Percentiles rank a stretch among this genome's conserved stretches.
Conservation (phyloP, 2,113 vertebrate species). For the Corapipo altera region DNA sequence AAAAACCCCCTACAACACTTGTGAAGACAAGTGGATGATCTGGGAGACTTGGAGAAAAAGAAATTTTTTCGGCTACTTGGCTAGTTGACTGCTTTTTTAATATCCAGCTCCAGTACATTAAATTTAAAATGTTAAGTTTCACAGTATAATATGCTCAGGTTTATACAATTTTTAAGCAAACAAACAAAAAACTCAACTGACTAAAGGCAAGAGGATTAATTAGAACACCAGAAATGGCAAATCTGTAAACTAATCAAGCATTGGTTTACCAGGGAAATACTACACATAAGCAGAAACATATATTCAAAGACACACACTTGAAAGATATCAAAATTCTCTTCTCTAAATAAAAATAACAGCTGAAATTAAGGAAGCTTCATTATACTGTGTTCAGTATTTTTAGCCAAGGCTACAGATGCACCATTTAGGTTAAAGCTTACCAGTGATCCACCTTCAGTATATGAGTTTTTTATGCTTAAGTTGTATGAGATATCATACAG, state of each 20-base stretch:
- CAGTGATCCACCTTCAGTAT: background rate
- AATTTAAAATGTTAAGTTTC: background rate
- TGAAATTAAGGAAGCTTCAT: background rate
- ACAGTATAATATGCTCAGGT: background rate
- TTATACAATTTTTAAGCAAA: background rate
- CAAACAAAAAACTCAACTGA: background rate
- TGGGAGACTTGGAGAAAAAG: constrained; percentile 45
- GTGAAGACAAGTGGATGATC: background rate
- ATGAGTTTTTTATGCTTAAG: background rate
- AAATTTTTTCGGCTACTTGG: background rate
- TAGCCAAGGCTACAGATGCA: background rate
- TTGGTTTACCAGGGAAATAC: background rate
- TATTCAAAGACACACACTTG: background rate
- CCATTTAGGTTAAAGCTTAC: background rate
- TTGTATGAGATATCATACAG: background rate
- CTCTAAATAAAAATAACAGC: background rate
- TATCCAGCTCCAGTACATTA: background rate
- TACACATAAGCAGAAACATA: background rate
- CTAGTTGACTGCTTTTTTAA: constrained; percentile 8
- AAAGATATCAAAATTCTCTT: background rate
- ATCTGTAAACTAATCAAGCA: background rate
- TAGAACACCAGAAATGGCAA: background rate
- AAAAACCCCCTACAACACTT: background rate
- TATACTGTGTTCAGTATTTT: background rate
- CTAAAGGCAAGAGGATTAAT: background rate